These are phyloP conservation scores for Gastrophryne carolinensis DNA, from an alignment of 2,797 vertebrate genomes.

Conservation along the genomic window DNA sequence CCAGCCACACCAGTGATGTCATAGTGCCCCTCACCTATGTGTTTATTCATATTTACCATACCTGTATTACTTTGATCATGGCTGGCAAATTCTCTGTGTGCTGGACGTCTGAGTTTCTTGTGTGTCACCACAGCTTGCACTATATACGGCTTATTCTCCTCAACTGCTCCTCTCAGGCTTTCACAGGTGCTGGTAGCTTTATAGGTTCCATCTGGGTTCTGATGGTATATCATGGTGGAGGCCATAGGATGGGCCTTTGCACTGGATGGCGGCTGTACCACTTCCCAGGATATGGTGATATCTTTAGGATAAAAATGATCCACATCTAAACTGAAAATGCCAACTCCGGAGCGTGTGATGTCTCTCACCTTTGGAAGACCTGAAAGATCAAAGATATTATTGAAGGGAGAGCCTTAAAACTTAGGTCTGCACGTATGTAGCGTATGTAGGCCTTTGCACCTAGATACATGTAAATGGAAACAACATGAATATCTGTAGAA, in stretches of 20 bases:
- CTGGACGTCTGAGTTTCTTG: neutral
- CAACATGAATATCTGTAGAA: too few species aligned
- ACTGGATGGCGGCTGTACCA: constrained; percentile 15
- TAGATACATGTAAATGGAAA: too few species aligned
- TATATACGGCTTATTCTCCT: neutral
- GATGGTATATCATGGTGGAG: neutral
- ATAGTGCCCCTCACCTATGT: too few species aligned
- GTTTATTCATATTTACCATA: neutral
- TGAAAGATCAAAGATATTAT: neutral
- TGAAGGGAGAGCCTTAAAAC: too few species aligned
- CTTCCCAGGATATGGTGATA: neutral
- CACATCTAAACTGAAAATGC: constrained; percentile 1
- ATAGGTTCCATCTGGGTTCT: constrained; percentile 25
- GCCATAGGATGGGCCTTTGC: neutral
- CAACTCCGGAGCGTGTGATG: neutral
- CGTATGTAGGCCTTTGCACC: too few species aligned
- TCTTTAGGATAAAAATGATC: constrained; percentile 13
- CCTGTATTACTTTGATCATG: neutral
- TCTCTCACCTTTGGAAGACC: constrained; percentile 1
- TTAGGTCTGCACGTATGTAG: too few species aligned
- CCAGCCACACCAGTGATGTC: too few species aligned
- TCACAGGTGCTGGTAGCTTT: constrained; percentile 23
- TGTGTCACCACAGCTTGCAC: neutral
- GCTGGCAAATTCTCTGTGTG: neutral
- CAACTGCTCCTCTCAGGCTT: neutral